Conservation (phyloP, 2,888 invertebrate species). For the Lypha dubia region DNA sequence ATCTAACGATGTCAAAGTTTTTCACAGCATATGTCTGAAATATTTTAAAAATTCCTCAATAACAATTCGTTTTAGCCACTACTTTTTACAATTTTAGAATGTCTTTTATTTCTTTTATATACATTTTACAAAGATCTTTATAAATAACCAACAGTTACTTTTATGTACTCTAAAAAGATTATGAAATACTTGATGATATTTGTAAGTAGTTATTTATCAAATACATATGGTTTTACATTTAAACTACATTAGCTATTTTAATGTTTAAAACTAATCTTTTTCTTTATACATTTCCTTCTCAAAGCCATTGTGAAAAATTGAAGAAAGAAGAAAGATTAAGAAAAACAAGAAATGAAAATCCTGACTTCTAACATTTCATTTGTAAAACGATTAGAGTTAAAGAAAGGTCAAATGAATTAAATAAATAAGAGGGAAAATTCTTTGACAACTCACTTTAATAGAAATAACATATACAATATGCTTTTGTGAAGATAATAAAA, state of each 20-base stretch:
- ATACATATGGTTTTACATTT: conserved; percentile 33
- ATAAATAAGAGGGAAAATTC: conserved; percentile 23
- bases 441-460: conserved; percentile 21
- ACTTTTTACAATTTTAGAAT: not conserved
- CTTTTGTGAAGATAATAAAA: not conserved
- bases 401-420: conserved; percentile 56
- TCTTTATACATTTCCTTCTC: conserved; percentile 48
- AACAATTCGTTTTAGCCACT: not conserved
- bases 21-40: too few species aligned
- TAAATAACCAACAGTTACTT: conserved; percentile 19
- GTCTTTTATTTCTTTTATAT: not conserved
- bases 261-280: conserved; percentile 57
- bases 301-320: conserved; percentile 20
- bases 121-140: not conserved
- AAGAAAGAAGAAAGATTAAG: not conserved
- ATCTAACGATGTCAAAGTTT: too few species aligned
- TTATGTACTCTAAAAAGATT: conserved; percentile 32
- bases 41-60: not conserved
- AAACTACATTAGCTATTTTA: conserved; percentile 18
- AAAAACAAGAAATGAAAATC: conserved; percentile 12
- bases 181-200: conserved; percentile 47
- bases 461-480: not conserved
- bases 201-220: conserved; percentile 31
- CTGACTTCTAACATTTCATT: conserved; percentile 32
- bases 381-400: conserved; percentile 35